A percentile compares a stretch with the other conserved stretches of the same genome.
Evolutionary conservation across 2,888 invertebrate genomes (phyloP).

Genomic region (Coelopa pilipes): DNA sequence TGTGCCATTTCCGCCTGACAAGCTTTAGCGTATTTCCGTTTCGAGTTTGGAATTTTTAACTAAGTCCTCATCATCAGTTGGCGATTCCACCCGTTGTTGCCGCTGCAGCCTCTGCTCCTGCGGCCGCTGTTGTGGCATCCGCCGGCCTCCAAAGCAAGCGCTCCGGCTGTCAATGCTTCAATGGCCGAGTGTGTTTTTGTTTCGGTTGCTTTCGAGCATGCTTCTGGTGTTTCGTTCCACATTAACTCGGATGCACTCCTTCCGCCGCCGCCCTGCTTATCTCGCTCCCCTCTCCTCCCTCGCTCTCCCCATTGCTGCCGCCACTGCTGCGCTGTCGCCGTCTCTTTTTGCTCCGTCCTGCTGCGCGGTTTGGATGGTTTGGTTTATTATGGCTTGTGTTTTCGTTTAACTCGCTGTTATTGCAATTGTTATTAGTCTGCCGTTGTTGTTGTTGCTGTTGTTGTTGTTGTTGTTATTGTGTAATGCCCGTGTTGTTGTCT

Average conservation of each 20-base stretch:
- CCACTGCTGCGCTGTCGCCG: no score
- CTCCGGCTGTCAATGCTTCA: conserved; percentile 16
- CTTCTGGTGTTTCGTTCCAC: conserved; percentile 13
- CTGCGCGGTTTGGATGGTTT: conserved; percentile 5
- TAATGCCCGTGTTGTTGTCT: conserved; percentile 27
- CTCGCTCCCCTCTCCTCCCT: background rate
- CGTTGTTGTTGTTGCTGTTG: background rate
- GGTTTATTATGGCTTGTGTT: conserved; percentile 11
- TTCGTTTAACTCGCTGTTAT: conserved; percentile 23
- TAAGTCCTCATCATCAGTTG: conserved; percentile 46
- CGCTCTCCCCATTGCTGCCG: no score
- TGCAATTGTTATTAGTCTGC: conserved; percentile 30
- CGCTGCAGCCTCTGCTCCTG: conserved; percentile 24
- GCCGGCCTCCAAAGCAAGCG: conserved; percentile 15
- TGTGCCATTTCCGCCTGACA: conserved; percentile 58
- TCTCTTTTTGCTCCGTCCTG: no score
- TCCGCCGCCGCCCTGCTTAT: conserved; percentile 5
- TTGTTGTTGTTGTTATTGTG: conserved; percentile 19
- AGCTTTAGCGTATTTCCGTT: conserved; percentile 62
- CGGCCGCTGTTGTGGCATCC: conserved; percentile 31
- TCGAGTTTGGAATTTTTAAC: conserved; percentile 61
- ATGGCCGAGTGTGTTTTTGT: background rate
- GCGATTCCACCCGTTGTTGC: conserved; percentile 10
- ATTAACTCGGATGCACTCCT: conserved; percentile 31
- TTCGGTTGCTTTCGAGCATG: conserved; percentile 16